These are phyloP conservation scores for Papilio demoleus DNA, from an alignment of 2,888 invertebrate species.

Conservation along the genomic window DNA sequence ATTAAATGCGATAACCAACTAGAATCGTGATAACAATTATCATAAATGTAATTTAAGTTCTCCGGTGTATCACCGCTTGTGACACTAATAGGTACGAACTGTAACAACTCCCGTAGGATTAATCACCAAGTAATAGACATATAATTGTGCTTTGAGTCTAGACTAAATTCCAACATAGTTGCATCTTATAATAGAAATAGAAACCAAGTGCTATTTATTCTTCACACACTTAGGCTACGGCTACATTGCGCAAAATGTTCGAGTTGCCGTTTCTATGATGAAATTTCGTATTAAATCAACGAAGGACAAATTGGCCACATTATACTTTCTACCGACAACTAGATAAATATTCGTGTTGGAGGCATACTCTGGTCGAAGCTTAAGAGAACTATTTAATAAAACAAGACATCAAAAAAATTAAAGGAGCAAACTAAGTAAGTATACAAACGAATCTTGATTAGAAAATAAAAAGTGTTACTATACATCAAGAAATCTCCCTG, in stretches of 20 bases:
- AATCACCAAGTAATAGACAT: slow-evolving; percentile 1
- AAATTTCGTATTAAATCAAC: no score
- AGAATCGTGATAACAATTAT: slow-evolving; percentile 1
- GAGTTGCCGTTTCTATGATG: no score
- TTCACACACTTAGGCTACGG: no score
- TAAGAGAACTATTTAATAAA: no score
- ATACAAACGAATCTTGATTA: not conserved
- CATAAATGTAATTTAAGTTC: slow-evolving; percentile 2
- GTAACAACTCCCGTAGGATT: not conserved
- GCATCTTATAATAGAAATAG: not conserved
- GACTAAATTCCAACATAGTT: not conserved
- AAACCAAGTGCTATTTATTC: not conserved
- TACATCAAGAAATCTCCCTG: not conserved
- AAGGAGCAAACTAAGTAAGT: not conserved
- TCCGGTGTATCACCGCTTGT: slow-evolving; percentile 16
- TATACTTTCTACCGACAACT: no score
- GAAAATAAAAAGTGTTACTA: not conserved
- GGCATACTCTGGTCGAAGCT: no score
- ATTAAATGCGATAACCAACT: not conserved
- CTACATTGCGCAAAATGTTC: no score
- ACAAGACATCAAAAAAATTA: not conserved
- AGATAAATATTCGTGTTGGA: no score
- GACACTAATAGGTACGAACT: slow-evolving; percentile 20
- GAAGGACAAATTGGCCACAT: no score
- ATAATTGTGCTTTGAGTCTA: not conserved